Evolutionary conservation across 2,888 invertebrate genomes (phyloP), one percentile per base, ranked within the genome.

Genomic region (Campaea margaritaria): DNA sequence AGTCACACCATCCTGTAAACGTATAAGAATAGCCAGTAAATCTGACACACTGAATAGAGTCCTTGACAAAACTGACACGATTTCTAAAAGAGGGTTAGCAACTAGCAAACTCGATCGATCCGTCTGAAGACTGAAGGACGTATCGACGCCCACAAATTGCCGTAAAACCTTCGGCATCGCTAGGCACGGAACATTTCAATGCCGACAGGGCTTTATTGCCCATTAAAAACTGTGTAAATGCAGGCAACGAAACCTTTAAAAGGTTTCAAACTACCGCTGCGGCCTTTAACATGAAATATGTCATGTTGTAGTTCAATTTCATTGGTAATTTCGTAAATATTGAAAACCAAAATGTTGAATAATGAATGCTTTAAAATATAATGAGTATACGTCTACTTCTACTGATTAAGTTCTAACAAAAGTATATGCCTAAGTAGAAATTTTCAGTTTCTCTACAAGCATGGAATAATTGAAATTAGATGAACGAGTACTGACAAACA

Each of bases 71-170:
- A 39, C 39, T 31, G 47, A 44, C 44, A 53, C 45, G 27, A 10
- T 34, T 36, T 31, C 12, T 38, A 38, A 41, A 13, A 44, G 15
- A 48, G 28, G 41, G 28, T 28, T 45, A 46, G 57, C 51, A 58
- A 58, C 58, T 14, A 45, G 41, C 11, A 16, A 15, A 27, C 16
- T 52, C 41, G 48, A 62, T 65, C 62, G 58, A 65, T 65, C 42
- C 15, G 43, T 56, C 58, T 62, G 56, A 31, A 59, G n/a, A n/a
- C 36, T 16, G 56, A 62, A 65, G 65, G 65, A 57, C 65, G 51
- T 43, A 60, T 54, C 44, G 41, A 59, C 62, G 58, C 49, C 56
- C 45, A 51, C 51, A 42, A 46, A 53, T 34, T 42, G 43, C 52
- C 44, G 48, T 53, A 58, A 55, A 51, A 12, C 55, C 55, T 60